phyloP scores from a whole-genome alignment of 2,113 vertebrate species.

The Eclectus roratus region DNA sequence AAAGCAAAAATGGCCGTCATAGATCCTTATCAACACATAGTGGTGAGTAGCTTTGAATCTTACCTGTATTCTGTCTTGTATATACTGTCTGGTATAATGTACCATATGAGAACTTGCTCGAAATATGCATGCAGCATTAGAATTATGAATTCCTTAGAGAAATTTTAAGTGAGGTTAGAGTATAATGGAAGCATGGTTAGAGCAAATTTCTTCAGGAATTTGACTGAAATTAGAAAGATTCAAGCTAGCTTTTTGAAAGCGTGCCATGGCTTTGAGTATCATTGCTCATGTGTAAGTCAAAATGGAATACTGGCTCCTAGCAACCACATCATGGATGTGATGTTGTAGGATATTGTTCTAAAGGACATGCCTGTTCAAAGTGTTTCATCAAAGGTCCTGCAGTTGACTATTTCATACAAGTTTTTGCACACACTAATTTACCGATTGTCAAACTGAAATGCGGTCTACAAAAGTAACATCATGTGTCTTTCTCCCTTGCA shows the following conservation, averaged over 20 bases:
- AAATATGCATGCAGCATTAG: neutral
- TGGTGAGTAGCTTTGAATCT: constrained; percentile 80
- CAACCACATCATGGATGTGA: neutral
- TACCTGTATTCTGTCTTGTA: neutral
- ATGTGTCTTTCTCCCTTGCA: neutral
- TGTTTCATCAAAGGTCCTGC: neutral
- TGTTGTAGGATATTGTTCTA: rapidly evolving
- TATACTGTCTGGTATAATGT: neutral
- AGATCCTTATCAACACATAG: constrained; percentile 89
- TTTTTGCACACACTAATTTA: neutral
- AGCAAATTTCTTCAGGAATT: neutral
- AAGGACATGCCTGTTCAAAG: neutral
- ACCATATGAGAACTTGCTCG: neutral
- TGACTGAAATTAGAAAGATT: neutral
- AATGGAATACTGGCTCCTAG: neutral
- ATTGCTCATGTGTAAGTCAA: neutral
- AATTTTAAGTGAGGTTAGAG: neutral
- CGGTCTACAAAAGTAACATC: neutral
- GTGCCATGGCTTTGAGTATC: neutral
- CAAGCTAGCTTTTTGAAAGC: neutral
- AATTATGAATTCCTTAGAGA: neutral
- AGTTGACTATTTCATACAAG: neutral
- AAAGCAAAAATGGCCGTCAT: constrained; percentile 81
- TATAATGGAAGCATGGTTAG: neutral
- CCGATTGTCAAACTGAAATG: neutral